Evolutionary conservation across 2,113 vertebrate genomes (phyloP), one percentile per base, ranked within the genome.

Genomic region (Pithys albifrons): DNA sequence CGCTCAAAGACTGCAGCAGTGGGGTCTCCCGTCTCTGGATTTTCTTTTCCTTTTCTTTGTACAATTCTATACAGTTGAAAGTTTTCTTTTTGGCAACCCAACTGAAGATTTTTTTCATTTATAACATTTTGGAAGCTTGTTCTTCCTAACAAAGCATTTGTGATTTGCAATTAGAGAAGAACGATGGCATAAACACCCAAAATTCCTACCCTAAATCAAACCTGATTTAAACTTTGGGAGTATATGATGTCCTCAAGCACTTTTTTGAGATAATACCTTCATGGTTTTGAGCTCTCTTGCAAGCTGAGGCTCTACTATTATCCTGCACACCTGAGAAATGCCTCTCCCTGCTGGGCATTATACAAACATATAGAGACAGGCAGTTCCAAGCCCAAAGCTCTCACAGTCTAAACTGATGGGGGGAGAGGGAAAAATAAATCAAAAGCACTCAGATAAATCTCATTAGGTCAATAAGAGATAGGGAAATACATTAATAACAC

Each of bases 1-100:
- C 1, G 8, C 96, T 97, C 97, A 97, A 97, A 97, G 95, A 65
- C 85, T 51, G 95, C 93, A 97, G 93, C 41, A 51, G 37, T 66
- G 62, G 88, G 93, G 77, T 91, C 90, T 93, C 88, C 79, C 78
- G 87, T 95, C 88, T 91, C 91, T 72, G 89, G 84, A 93, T 95
- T 96, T 97, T 96, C 72, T 88, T 85, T 79, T 76, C 59, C 79
- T 95, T 83, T 91, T 96, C 91, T 97, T 93, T 87, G 23, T 74
- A 89, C 14, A 79, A 91, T 78, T 96, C 81, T 66, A 51, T 95
- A 75, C 48, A 80, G 93, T 14, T 78, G 33, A 45, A 97, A 94
- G 79, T 39, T 14, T 37, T 54, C 64, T 48, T 81, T 89, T 82
- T 91, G 70, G 89, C 81, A 89, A 79, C 4, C 0, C 18, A 55